Evolutionary conservation across 2,888 invertebrate species (phyloP), one percentile per base, ranked within the genome.

Genomic region (Nemoura dubitans): DNA sequence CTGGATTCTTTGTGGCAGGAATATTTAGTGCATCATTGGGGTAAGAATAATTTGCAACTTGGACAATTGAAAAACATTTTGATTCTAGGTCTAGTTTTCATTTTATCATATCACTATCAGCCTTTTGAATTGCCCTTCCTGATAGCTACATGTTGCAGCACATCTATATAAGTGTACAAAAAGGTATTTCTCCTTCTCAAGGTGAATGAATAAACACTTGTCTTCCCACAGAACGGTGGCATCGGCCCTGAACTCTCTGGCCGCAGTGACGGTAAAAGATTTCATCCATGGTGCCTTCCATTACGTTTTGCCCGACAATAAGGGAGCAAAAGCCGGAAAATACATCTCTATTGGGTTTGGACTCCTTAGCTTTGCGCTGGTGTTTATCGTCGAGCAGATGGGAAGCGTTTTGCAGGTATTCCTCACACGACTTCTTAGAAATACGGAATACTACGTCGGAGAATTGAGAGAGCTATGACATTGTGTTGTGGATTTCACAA

Each of bases 1-100:
- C 98, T 0, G 98, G 98, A 0, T 95, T 98, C 89, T 98, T 99
- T 91, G 98, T 98, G 0, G 97, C 98, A 3, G 98, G 98, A 27
- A 97, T 99, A 87, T 99, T 98, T 91, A 98, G 98, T 77, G 98
- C 98, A 0, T 98, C 98, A 90, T 94, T 98, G 89, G 98, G 98
- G 98, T 98, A 93, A 90, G 92, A 59, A 59, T 59, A 21, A 59
- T 21, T 1, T 59, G 59, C 59, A 7, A 59, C 59, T 59, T 14
- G 14, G 36, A 10, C 5, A 10, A 36, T 36, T 6, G 36, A 36
- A 36, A 36, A 36, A 36, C 36, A n/a, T n/a, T n/a, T n/a, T n/a
- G n/a, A n/a, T n/a, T n/a, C n/a, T n/a, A n/a, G n/a, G n/a, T n/a
- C n/a, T n/a, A n/a, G n/a, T n/a, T n/a, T n/a, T n/a, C n/a, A n/a